These are phyloP conservation scores for Tenualosa ilisha DNA, from an alignment of 2,797 vertebrate species.

Conservation along the genomic window DNA sequence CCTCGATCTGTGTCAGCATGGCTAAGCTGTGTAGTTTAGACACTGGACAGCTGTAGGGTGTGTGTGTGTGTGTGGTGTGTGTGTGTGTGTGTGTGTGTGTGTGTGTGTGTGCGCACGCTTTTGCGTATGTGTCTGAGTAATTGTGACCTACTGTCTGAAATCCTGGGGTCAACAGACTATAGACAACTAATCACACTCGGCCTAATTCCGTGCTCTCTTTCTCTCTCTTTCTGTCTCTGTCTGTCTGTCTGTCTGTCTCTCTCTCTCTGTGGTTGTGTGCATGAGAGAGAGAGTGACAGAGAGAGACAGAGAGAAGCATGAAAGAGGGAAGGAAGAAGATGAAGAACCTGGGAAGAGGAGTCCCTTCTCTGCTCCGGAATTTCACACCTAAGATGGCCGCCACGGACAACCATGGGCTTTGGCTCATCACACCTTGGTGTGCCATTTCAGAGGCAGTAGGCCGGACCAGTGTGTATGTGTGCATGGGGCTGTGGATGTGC, in stretches of 20 bases:
- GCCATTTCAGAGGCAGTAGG: not conserved
- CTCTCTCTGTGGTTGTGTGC: too few species aligned
- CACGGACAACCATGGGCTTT: not conserved
- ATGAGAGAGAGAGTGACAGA: not conserved
- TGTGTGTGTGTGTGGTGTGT: not conserved
- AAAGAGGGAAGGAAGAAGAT: not conserved
- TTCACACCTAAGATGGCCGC: conserved; percentile 6
- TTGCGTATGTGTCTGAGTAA: not conserved
- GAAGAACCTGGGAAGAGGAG: not conserved
- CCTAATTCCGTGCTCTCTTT: too few species aligned
- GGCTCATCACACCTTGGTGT: conserved; percentile 16
- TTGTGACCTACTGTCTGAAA: not conserved
- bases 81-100: not conserved
- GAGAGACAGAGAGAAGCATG: not conserved
- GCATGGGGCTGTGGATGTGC: too few species aligned
- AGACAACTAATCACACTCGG: not conserved
- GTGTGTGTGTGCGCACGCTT: not conserved
- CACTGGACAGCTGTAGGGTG: not conserved
- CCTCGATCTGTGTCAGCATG: not conserved
- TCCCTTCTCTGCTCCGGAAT: not conserved
- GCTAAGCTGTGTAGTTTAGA: not conserved
- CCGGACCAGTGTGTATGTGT: not conserved
- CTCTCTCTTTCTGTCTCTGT: too few species aligned
- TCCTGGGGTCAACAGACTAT: not conserved
- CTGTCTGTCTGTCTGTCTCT: too few species aligned